phyloP scores from a whole-genome alignment of 2,888 invertebrate species.

The Buathra laborator region DNA sequence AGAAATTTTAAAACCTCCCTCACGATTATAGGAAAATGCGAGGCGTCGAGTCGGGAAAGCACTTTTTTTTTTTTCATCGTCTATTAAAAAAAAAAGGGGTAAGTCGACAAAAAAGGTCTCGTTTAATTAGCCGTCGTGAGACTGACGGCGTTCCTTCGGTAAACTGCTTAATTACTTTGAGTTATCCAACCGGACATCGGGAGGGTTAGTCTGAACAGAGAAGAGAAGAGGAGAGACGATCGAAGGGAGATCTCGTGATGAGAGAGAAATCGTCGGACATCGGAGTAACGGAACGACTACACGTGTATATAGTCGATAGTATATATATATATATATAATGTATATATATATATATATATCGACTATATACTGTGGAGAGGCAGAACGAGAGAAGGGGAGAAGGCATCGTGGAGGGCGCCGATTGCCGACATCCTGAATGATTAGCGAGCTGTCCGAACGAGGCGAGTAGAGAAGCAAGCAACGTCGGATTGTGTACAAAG shows the following conservation, averaged over 20 bases:
- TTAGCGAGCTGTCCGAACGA: slow-evolving; percentile 68
- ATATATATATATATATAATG: neutral
- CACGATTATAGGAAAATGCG: neutral
- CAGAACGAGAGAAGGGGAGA: slow-evolving; percentile 19
- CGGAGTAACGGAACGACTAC: slow-evolving; percentile 1
- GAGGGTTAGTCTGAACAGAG: slow-evolving; percentile 40
- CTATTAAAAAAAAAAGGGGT: neutral
- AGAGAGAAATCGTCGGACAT: slow-evolving; percentile 37
- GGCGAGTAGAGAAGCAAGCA: slow-evolving; percentile 57
- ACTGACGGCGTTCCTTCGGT: slow-evolving; percentile 39
- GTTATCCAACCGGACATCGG: slow-evolving; percentile 69
- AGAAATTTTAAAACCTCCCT: neutral
- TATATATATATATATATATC: neutral
- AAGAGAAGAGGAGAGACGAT: neutral
- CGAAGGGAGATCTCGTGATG: slow-evolving; percentile 47
- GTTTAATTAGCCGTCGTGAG: slow-evolving; percentile 25
- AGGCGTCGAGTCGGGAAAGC: neutral
- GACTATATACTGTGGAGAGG: neutral
- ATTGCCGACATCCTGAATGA: slow-evolving; percentile 74
- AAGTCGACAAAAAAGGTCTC: neutral
- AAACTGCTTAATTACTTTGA: slow-evolving; percentile 72
- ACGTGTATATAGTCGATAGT: too few species aligned
- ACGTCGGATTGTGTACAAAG: slow-evolving; percentile 64
- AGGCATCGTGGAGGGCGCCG: slow-evolving; percentile 59
- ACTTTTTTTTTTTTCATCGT: neutral